Conservation (phyloP, 2,888 invertebrate species). For the Julus scanicus region DNA sequence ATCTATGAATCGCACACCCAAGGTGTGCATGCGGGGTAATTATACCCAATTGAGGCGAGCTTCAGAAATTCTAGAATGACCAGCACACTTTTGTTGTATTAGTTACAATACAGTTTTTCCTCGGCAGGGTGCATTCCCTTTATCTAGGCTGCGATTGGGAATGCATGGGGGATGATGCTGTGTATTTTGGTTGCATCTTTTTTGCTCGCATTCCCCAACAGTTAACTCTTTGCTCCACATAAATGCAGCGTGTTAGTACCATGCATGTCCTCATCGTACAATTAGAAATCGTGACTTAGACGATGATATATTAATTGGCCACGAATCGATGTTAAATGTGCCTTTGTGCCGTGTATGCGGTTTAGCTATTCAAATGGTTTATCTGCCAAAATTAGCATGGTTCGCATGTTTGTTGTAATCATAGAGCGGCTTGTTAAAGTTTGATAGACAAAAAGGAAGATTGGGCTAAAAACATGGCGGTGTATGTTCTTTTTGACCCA, state of each 20-base stretch:
- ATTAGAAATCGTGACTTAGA: not conserved
- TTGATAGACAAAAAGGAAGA: not conserved
- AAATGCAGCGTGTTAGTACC: not conserved
- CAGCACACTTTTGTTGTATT: conserved; percentile 1
- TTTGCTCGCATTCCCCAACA: not conserved
- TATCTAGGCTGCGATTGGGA: not conserved
- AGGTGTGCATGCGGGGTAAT: not conserved
- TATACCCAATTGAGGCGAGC: not conserved
- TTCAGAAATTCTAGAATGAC: not conserved
- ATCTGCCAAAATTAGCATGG: not conserved
- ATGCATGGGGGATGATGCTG: not conserved
- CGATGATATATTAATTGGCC: not conserved
- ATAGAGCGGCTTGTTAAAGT: not conserved
- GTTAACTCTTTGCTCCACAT: not conserved
- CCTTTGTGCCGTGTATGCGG: not conserved
- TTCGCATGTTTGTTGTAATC: not conserved
- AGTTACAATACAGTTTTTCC: not conserved
- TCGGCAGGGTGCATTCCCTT: not conserved
- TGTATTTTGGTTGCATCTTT: not conserved
- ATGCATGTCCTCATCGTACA: not conserved
- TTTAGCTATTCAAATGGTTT: not conserved
- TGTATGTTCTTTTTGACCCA: not conserved
- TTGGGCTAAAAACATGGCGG: not conserved
- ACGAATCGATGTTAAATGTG: not conserved
- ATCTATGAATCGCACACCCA: not conserved